Evolutionary conservation across 2,797 vertebrate species (phyloP).

Genomic region (Simalia tracyae): DNA sequence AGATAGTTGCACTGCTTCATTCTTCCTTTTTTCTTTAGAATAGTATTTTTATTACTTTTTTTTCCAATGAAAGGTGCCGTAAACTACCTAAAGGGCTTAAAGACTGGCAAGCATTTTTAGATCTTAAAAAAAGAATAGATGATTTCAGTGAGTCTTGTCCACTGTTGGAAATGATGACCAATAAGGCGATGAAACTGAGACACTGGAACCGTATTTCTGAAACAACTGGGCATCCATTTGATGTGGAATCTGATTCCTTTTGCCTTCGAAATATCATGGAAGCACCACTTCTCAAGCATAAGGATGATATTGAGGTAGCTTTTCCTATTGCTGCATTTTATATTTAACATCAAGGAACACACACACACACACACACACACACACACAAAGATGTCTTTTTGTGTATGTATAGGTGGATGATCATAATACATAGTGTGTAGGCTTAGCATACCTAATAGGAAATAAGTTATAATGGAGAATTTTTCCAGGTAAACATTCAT

Average conservation of each 20-base stretch:
- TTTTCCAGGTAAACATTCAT: neutral
- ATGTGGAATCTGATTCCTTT: conserved; percentile 76
- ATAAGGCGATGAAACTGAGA: conserved; percentile 76
- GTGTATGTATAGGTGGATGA: neutral
- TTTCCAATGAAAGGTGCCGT: conserved; percentile 65
- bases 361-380: neutral
- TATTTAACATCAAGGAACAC: neutral
- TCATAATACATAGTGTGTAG: neutral
- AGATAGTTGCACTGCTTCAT: neutral
- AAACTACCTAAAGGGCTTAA: conserved; percentile 77
- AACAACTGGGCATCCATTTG: conserved; percentile 73
- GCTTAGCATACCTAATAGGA: neutral
- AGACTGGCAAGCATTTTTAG: conserved; percentile 76
- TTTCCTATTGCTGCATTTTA: neutral
- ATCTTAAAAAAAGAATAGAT: conserved; percentile 78
- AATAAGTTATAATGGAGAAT: neutral
- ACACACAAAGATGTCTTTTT: neutral
- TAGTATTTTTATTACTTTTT: neutral
- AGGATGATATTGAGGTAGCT: conserved; percentile 77
- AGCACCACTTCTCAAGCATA: conserved; percentile 74
- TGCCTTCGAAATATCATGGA: conserved; percentile 77
- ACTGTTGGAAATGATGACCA: conserved; percentile 77
- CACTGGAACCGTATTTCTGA: conserved; percentile 77
- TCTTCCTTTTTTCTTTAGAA: neutral
- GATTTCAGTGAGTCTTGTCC: conserved; percentile 76